Conservation (phyloP, 2,113 vertebrate genomes). For the Clupea harengus region DNA sequence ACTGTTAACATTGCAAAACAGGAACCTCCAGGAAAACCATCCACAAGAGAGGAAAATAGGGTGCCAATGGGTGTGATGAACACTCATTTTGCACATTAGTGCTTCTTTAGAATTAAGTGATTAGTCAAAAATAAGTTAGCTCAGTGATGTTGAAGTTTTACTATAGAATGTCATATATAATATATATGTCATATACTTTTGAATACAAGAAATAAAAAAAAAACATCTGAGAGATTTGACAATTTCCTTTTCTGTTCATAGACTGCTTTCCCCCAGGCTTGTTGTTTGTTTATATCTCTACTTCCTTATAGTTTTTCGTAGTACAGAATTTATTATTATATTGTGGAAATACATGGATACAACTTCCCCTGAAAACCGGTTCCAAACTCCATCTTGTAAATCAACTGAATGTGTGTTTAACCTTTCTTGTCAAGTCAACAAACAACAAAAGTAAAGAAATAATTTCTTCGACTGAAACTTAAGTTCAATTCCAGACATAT, state of each 20-base stretch:
- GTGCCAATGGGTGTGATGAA: slow-evolving; percentile 4
- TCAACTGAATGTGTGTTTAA: neutral
- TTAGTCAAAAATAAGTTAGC: neutral
- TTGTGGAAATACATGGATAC: neutral
- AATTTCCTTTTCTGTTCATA: neutral
- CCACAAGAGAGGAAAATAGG: slow-evolving; percentile 12
- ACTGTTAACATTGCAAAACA: slow-evolving; percentile 19
- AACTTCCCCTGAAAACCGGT: neutral
- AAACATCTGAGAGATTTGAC: neutral
- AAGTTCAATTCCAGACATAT: neutral
- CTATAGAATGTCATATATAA: neutral
- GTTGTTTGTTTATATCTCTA: neutral
- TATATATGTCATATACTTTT: too few relatives aligned
- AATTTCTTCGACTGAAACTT: neutral
- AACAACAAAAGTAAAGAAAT: neutral
- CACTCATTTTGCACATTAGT: slow-evolving; percentile 1
- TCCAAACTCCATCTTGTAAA: neutral
- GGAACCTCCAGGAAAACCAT: slow-evolving; percentile 2
- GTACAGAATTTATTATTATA: neutral
- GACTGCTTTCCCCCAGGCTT: neutral
- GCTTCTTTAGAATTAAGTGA: slow-evolving; percentile 7
- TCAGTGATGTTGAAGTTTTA: neutral
- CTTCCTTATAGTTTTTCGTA: neutral
- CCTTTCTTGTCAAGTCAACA: slow-evolving; percentile 1
- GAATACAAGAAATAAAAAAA: too few relatives aligned